Percentiles rank a stretch among this genome's conserved stretches.
phyloP scores from a whole-genome alignment of 2,888 invertebrate genomes.

The Dioctria linearis region DNA sequence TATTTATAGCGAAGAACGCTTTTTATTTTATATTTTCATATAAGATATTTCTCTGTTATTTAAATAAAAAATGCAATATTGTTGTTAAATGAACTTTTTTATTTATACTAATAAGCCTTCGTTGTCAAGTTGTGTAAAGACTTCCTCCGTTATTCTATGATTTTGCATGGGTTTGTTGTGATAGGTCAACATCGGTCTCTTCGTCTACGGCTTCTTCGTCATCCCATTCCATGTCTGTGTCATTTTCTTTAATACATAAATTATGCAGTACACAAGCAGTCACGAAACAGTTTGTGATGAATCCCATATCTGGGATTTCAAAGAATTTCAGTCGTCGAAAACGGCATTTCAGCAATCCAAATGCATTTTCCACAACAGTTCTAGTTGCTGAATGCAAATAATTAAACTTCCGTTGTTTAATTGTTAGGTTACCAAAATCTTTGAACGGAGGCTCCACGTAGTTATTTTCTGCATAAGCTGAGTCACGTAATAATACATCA shows the following conservation, averaged over 20 bases:
- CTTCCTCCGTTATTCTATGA: too few relatives aligned
- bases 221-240: neutral
- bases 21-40: neutral
- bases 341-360: slow-evolving; percentile 63
- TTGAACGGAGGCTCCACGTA: slow-evolving; percentile 63
- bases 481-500: too few relatives aligned
- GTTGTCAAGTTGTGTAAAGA: too few relatives aligned
- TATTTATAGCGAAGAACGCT: too few relatives aligned
- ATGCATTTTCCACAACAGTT: slow-evolving; percentile 63
- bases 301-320: slow-evolving; percentile 59
- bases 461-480: too few relatives aligned
- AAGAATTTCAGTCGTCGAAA: slow-evolving; percentile 62
- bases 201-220: too few relatives aligned
- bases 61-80: too few relatives aligned
- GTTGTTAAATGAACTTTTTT: too few relatives aligned
- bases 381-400: slow-evolving; percentile 61
- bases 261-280: slow-evolving; percentile 61
- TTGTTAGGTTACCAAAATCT: slow-evolving; percentile 62
- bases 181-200: too few relatives aligned
- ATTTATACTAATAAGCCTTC: too few relatives aligned
- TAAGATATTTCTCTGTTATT: too few relatives aligned
- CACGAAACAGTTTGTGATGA: slow-evolving; percentile 38
- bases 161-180: too few relatives aligned
- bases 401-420: slow-evolving; percentile 62
- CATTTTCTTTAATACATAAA: slow-evolving; percentile 46